Conservation (phyloP, 1,140 invertebrate species). For the Linepithema humile region DNA sequence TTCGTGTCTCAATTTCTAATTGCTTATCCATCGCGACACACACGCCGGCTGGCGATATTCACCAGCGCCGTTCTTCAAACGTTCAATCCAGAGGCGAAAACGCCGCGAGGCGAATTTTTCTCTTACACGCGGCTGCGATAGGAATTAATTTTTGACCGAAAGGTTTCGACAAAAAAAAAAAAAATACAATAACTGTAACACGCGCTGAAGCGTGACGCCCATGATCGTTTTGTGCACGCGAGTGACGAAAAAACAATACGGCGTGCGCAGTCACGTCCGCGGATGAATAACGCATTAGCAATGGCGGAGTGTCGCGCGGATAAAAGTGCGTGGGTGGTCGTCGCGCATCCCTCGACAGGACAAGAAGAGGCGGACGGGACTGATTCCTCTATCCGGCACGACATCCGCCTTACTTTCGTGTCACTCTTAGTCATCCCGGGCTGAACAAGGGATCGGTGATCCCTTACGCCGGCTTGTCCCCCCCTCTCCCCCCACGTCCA, state of each 20-base stretch:
- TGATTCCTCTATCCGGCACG: neutral
- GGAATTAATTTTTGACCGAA: too few relatives aligned
- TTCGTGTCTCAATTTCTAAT: conserved; percentile 58
- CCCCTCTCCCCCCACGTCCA: neutral
- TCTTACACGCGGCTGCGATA: too few relatives aligned
- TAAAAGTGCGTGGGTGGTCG: conserved; percentile 41
- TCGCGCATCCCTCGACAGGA: neutral
- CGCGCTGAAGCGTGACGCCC: too few relatives aligned
- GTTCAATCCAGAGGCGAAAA: too few relatives aligned
- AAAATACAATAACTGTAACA: too few relatives aligned
- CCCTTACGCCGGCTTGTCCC: neutral
- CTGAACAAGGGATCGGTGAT: conserved; percentile 3
- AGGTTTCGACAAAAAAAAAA: too few relatives aligned
- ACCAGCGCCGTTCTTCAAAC: too few relatives aligned
- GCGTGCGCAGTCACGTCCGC: neutral
- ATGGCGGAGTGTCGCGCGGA: conserved; percentile 2
- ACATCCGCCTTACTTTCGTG: conserved; percentile 26
- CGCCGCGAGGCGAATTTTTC: too few relatives aligned
- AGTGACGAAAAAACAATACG: too few relatives aligned
- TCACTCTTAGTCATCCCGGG: conserved; percentile 27
- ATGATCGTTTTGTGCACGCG: too few relatives aligned
- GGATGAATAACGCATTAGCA: conserved; percentile 53
- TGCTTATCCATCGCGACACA: neutral
- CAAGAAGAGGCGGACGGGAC: neutral
- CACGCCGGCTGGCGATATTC: too few relatives aligned